A percentile compares a stretch with the other conserved stretches of the same genome.
phyloP scores from a whole-genome alignment of 2,113 vertebrate genomes.

The Petrocephalus microphthalmus region DNA sequence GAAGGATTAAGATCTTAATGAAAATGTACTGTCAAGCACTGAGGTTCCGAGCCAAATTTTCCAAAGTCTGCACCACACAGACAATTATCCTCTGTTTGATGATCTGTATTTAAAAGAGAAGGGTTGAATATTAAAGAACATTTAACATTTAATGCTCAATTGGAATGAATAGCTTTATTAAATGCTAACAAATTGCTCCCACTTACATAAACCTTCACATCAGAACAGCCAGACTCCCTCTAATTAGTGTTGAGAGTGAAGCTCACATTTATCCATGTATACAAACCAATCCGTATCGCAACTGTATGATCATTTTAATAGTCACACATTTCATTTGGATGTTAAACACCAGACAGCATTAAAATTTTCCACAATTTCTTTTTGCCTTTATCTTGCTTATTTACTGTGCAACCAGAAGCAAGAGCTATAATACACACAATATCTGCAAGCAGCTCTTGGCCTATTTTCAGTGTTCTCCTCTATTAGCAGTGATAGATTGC shows the following conservation, averaged over 20 bases:
- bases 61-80: neutral
- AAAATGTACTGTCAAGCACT: conserved; percentile 47
- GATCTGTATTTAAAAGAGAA: neutral
- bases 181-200: neutral
- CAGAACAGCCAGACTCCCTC: neutral
- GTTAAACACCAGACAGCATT: neutral
- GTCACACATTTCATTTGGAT: neutral
- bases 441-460: neutral
- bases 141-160: neutral
- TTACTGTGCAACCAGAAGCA: neutral
- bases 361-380: neutral
- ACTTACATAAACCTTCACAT: neutral
- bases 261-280: neutral
- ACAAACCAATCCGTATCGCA: neutral
- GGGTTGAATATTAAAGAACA: neutral
- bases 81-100: neutral
- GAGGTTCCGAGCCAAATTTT: neutral
- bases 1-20: conserved; percentile 56
- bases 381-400: neutral
- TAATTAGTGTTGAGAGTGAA: neutral
- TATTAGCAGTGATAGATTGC: neutral
- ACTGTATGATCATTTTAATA: neutral
- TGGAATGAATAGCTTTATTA: neutral
- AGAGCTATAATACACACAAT: neutral
- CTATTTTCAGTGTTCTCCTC: neutral